phyloP scores from a whole-genome alignment of 2,888 invertebrate species.

The Mimachlamys varia region DNA sequence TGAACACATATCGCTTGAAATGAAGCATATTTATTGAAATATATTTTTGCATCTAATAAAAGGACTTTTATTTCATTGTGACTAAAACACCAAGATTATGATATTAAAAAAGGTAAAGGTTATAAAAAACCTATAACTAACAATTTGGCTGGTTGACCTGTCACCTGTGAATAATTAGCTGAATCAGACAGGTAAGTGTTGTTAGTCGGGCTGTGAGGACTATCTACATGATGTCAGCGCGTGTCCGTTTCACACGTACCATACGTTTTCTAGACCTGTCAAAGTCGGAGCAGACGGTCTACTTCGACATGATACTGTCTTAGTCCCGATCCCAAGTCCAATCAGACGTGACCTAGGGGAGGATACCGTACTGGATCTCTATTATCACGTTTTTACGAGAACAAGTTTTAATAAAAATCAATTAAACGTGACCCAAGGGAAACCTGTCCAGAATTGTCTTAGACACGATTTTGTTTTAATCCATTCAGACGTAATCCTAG shows the following conservation, averaged over 20 bases:
- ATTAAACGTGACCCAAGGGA: background rate
- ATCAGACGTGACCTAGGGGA: background rate
- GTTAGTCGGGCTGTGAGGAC: background rate
- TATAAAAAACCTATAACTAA: background rate
- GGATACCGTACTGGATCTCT: background rate
- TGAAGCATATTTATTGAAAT: too few relatives aligned
- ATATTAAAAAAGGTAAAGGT: background rate
- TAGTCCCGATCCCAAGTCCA: too few relatives aligned
- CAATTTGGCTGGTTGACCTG: background rate
- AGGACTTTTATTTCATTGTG: too few relatives aligned
- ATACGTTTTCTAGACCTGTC: background rate
- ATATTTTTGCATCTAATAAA: too few relatives aligned
- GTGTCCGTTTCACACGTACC: background rate
- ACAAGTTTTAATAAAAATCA: background rate
- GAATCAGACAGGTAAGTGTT: constrained; percentile 7
- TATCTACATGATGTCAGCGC: constrained; percentile 5
- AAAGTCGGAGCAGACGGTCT: background rate
- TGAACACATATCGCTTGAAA: too few relatives aligned
- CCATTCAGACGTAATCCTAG: too few relatives aligned
- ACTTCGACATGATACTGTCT: background rate
- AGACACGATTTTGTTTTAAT: background rate
- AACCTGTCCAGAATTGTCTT: background rate
- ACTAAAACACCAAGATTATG: background rate
- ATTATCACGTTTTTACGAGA: background rate
- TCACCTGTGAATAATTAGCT: background rate